Conservation (phyloP, 2,888 invertebrate species). For the Lacanobia oleracea region DNA sequence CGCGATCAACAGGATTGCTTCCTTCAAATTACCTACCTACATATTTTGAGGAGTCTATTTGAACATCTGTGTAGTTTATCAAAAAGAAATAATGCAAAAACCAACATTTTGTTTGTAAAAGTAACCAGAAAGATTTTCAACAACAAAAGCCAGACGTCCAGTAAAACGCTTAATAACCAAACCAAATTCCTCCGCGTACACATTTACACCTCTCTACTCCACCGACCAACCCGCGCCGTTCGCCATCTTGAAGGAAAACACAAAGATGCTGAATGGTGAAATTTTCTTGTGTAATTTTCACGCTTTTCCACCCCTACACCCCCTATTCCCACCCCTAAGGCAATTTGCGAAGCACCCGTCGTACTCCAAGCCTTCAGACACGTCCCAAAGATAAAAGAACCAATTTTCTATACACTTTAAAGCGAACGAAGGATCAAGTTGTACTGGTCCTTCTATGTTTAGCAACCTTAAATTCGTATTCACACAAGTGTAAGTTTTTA, state of each 20-base stretch:
- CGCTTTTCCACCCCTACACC: slow-evolving; percentile 82
- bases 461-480: slow-evolving; percentile 73
- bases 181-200: slow-evolving; percentile 6
- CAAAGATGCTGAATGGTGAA: slow-evolving; percentile 90
- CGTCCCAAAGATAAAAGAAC: slow-evolving; percentile 33
- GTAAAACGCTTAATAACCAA: background rate
- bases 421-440: slow-evolving; percentile 60
- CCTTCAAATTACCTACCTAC: too few species aligned
- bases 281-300: slow-evolving; percentile 91
- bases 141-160: background rate
- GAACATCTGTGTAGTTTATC: too few species aligned
- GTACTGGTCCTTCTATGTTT: slow-evolving; percentile 60
- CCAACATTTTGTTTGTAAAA: background rate
- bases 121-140: background rate
- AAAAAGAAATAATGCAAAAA: background rate
- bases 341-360: slow-evolving; percentile 75
- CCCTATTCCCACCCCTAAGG: slow-evolving; percentile 61
- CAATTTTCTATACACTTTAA: slow-evolving; percentile 47
- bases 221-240: slow-evolving; percentile 55
- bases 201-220: slow-evolving; percentile 66
- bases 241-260: slow-evolving; percentile 90
- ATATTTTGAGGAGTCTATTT: too few species aligned
- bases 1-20: too few species aligned
- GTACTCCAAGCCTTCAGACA: slow-evolving; percentile 58
- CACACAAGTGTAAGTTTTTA: slow-evolving; percentile 78